phyloP scores from a whole-genome alignment of 2,888 invertebrate genomes.

The Thera britannica region DNA sequence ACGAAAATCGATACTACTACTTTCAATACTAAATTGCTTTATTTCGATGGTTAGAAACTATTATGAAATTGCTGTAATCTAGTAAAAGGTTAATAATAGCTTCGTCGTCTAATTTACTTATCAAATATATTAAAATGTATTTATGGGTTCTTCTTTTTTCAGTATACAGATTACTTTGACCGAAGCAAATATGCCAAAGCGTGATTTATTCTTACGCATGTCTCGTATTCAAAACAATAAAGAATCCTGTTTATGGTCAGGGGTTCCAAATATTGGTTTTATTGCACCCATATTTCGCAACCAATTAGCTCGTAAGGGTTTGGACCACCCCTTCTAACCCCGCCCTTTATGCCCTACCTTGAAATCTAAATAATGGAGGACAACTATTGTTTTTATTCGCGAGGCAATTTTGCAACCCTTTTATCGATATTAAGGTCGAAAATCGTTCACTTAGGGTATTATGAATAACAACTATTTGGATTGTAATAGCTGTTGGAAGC shows the following conservation, averaged over 20 bases:
- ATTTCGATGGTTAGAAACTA: background rate
- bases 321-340: conserved; percentile 63
- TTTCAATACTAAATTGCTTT: background rate
- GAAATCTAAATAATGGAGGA: conserved; percentile 53
- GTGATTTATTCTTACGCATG: conserved; percentile 7
- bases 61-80: background rate
- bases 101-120: background rate
- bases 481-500: background rate
- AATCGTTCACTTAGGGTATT: conserved; percentile 11
- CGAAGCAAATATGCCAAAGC: background rate
- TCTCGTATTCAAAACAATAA: conserved; percentile 15
- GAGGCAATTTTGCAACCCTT: conserved; percentile 43
- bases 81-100: background rate
- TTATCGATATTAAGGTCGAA: conserved; percentile 43
- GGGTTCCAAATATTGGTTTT: conserved; percentile 41
- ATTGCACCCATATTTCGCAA: conserved; percentile 52
- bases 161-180: too few species aligned
- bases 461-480: background rate
- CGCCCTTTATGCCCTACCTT: conserved; percentile 58
- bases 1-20: conserved; percentile 4
- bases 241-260: conserved; percentile 14
- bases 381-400: conserved; percentile 59
- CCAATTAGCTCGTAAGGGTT: conserved; percentile 67
- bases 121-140: too few species aligned
- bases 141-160: too few species aligned